Base-by-base conservation (phyloP, 2,888 invertebrate species). In the Ophioninae sp. region DNA sequence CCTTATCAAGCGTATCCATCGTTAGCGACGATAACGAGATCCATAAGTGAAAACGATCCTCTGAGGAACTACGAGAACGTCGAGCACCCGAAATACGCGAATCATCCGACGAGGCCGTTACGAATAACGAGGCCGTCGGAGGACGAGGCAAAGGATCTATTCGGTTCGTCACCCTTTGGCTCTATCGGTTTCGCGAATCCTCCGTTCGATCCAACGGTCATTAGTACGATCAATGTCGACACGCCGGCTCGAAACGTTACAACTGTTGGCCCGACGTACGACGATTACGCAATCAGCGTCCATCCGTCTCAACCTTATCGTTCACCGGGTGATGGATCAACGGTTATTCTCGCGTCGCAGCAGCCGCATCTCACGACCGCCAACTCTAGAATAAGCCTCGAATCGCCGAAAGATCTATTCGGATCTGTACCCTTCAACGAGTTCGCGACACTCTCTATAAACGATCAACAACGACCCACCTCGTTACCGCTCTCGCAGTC, bases 161-260 rank as follows among this genome's bases (percentile, higher is more conserved):
- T 93, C 67, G 93, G 93, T 0, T 93, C 93, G 0, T 93, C 93
- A 2, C 93, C 93, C 0, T 93, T 93, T 65, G 90, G 87, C 76
- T 91, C 91, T 3, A 88, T 88, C 39, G 87, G 88, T 9, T 92
- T 91, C 68, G 88, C 88, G n/a, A 92, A 92, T 88, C 91, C 92
- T 20, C 68, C 68, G 0, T 93, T 93, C 77, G 88, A 89, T 72
- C 79, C 73, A 20, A 37, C 67, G 6, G 41, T 23, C 8, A 82
- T 81, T 44, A 85, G 76, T 68, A 3, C 77, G 71, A 72, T 30
- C 61, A 8, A 6, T 56, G 85, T 51, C 5, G 51, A 79, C 20
- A 81, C 85, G 6, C 65, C 72, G 10, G 75, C 68, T 5, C 65
- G 85, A 9, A 79, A 86, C 6, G 44, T 64, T 10, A 72, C 80